Conservation (phyloP, 2,888 invertebrate genomes). For the Phymatocera aterrima region DNA sequence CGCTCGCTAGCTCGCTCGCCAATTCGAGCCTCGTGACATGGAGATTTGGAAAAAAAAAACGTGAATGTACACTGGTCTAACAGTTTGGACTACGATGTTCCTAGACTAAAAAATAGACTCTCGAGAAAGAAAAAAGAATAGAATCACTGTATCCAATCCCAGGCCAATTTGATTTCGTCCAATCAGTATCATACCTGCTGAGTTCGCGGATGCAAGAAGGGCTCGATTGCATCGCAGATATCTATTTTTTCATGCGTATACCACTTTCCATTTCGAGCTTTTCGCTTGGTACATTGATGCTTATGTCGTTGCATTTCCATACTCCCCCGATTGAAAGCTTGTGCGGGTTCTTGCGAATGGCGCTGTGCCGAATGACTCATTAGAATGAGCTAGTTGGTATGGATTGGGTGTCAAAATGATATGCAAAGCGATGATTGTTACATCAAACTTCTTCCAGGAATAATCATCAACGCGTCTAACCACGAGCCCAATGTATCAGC, state of each 20-base stretch:
- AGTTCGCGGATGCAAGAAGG: no score
- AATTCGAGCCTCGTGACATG: neutral
- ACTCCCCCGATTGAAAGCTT: no score
- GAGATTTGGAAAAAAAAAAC: neutral
- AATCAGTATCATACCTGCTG: no score
- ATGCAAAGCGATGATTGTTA: no score
- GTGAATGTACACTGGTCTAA: neutral
- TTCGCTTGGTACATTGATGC: no score
- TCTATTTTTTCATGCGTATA: no score
- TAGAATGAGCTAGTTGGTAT: neutral
- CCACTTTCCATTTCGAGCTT: no score
- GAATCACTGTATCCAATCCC: no score
- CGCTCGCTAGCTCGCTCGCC: conserved; percentile 10
- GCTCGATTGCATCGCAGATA: no score
- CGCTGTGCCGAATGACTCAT: neutral
- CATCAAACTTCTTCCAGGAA: neutral
- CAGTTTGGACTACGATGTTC: neutral
- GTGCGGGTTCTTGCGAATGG: neutral
- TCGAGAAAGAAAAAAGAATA: no score
- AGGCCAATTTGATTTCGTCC: no score
- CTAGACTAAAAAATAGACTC: neutral
- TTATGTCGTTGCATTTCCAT: no score
- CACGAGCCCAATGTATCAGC: neutral
- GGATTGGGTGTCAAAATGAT: neutral
- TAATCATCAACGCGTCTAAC: neutral